Percentiles rank a stretch among this genome's conserved stretches.
These are phyloP conservation scores for Silurus asotus DNA, from an alignment of 2,113 vertebrate genomes.

Conservation along the genomic window DNA sequence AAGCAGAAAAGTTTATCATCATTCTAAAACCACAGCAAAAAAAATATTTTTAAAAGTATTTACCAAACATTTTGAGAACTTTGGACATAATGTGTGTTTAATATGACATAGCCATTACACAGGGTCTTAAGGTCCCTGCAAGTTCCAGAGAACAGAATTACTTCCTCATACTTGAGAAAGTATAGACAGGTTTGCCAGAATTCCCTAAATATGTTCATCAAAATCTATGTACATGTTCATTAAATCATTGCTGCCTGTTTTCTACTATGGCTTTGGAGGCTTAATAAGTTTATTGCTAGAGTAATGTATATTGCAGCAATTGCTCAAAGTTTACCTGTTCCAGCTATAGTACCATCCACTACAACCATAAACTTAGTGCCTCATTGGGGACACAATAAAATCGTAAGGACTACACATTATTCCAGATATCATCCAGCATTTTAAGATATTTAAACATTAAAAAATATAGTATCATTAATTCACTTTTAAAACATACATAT, in stretches of 20 bases:
- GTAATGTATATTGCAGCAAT: not conserved
- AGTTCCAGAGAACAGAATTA: conserved; percentile 74
- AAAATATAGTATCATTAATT: conserved; percentile 1
- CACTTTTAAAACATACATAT: not conserved
- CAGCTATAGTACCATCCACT: not conserved
- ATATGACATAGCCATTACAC: conserved; percentile 81
- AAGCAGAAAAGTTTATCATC: conserved; percentile 10
- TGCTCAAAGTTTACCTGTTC: not conserved
- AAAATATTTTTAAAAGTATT: not conserved
- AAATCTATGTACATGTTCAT: conserved; percentile 53
- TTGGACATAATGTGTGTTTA: conserved; percentile 63
- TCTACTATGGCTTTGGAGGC: not conserved
- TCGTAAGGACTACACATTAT: conserved; percentile 6
- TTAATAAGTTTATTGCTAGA: not conserved
- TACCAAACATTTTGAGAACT: conserved; percentile 65
- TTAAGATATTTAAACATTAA: conserved; percentile 18
- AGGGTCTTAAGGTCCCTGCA: conserved; percentile 61
- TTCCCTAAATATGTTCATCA: conserved; percentile 62
- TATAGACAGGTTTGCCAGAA: conserved; percentile 49
- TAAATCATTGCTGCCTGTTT: conserved; percentile 20
- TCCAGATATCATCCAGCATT: conserved; percentile 23
- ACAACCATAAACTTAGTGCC: not conserved
- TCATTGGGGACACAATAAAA: not conserved
- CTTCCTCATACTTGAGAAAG: conserved; percentile 61
- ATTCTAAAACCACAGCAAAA: conserved; percentile 31